These are phyloP conservation scores for Toxonevra muliebris DNA, from an alignment of 2,888 invertebrate genomes.

Conservation along the genomic window DNA sequence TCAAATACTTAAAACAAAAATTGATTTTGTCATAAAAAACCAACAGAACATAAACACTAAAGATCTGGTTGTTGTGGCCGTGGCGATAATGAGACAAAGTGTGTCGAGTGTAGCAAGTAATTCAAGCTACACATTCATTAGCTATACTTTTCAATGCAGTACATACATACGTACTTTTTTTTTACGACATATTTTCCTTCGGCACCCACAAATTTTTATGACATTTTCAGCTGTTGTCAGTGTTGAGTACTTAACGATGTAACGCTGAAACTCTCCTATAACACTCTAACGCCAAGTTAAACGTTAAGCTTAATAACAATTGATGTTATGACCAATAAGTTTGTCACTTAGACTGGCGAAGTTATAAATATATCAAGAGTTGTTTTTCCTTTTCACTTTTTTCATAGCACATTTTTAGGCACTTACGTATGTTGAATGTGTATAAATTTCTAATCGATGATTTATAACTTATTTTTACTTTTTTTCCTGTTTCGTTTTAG, in stretches of 20 bases:
- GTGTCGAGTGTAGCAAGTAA: not conserved
- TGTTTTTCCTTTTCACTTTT: too few relatives aligned
- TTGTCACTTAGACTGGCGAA: not conserved
- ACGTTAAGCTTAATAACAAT: conserved; percentile 11
- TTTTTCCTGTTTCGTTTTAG: not conserved
- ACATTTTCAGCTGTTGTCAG: too few relatives aligned
- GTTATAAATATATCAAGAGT: not conserved
- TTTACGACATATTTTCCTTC: not conserved
- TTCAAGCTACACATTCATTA: not conserved
- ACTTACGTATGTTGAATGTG: not conserved
- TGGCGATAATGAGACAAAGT: not conserved
- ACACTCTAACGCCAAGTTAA: too few relatives aligned
- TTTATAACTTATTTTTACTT: not conserved
- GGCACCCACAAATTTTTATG: too few relatives aligned
- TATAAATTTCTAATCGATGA: too few relatives aligned
- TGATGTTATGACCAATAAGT: not conserved
- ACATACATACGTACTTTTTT: not conserved
- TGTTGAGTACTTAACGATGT: not conserved
- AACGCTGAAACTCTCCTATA: not conserved
- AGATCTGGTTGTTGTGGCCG: not conserved
- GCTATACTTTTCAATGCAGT: not conserved
- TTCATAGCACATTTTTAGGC: conserved; percentile 15
- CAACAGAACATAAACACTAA: not conserved
- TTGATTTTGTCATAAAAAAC: conserved; percentile 15
- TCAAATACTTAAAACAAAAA: conserved; percentile 8